Evolutionary conservation across 2,113 vertebrate genomes (phyloP).

Genomic region (Leucoraja erinaceus): DNA sequence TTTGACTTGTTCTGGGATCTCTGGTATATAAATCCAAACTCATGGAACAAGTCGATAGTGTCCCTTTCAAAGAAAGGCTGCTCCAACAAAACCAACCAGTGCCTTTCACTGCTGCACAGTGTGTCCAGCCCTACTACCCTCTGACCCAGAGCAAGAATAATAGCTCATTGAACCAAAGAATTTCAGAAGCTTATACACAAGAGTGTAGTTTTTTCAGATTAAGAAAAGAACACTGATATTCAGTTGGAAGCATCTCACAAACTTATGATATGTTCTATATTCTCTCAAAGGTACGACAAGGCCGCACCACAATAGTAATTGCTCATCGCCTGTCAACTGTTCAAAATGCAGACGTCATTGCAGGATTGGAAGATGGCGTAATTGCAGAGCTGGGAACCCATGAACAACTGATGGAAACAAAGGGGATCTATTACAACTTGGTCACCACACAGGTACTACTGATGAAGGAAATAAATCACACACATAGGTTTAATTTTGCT

Average conservation of each 20-base stretch:
- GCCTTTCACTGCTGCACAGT: no score
- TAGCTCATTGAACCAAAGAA: not conserved
- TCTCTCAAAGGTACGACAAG: slow-evolving; percentile 69
- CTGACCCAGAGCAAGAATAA: not conserved
- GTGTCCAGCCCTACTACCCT: not conserved
- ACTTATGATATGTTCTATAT: not conserved
- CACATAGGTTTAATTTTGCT: not conserved
- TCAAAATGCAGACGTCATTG: slow-evolving; percentile 82
- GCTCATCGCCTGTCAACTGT: slow-evolving; percentile 90
- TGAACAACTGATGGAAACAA: slow-evolving; percentile 65
- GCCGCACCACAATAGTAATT: slow-evolving; percentile 81
- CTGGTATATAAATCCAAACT: no score
- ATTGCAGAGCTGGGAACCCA: slow-evolving; percentile 77
- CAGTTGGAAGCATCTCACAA: not conserved
- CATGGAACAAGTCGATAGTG: no score
- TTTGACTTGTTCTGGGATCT: no score
- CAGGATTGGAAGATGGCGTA: slow-evolving; percentile 69
- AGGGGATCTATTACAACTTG: slow-evolving; percentile 80
- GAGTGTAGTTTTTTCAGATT: not conserved
- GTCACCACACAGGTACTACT: slow-evolving; percentile 76
- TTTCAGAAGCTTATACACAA: not conserved
- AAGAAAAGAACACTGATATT: not conserved
- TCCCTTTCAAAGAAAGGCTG: no score
- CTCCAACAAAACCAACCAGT: no score
- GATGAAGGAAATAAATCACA: not conserved